phyloP scores from a whole-genome alignment of 2,888 invertebrate species.

The Phasia obesa region DNA sequence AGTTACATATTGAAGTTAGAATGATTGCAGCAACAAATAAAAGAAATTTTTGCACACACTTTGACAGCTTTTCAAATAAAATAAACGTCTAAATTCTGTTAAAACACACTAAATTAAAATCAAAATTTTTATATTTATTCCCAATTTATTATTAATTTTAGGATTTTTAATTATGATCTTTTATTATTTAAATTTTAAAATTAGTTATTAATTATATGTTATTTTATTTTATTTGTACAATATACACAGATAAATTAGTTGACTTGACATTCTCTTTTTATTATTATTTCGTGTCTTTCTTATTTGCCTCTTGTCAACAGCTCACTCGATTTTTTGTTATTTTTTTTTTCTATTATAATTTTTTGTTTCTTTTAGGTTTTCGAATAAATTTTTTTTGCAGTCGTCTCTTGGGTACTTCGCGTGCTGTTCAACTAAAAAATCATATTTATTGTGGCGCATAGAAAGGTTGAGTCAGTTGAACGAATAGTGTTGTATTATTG shows the following conservation, averaged over 20 bases:
- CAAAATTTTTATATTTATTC: background rate
- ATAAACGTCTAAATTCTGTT: background rate
- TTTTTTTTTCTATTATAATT: conserved; percentile 39
- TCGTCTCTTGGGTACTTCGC: conserved; percentile 70
- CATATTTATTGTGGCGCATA: conserved; percentile 67
- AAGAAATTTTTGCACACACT: conserved; percentile 69
- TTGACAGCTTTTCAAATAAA: conserved; percentile 53
- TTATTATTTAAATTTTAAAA: conserved; percentile 12
- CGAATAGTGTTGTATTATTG: conserved; percentile 56
- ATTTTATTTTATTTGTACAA: conserved; percentile 12
- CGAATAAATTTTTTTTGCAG: conserved; percentile 38
- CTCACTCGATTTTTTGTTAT: conserved; percentile 25
- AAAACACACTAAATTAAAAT: conserved; percentile 3
- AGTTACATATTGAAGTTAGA: conserved; percentile 66
- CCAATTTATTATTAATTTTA: conserved; percentile 16
- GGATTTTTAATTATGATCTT: conserved; percentile 5
- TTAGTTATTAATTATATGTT: conserved; percentile 6
- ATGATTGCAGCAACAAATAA: conserved; percentile 69
- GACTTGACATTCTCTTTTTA: conserved; percentile 36
- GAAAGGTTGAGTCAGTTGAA: conserved; percentile 62
- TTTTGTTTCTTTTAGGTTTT: conserved; percentile 36
- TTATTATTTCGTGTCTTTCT: conserved; percentile 13
- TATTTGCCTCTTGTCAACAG: conserved; percentile 34
- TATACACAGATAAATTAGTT: conserved; percentile 1
- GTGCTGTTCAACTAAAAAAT: conserved; percentile 69